phyloP scores from a whole-genome alignment of 1,140 invertebrate genomes.

The Proales similis region DNA sequence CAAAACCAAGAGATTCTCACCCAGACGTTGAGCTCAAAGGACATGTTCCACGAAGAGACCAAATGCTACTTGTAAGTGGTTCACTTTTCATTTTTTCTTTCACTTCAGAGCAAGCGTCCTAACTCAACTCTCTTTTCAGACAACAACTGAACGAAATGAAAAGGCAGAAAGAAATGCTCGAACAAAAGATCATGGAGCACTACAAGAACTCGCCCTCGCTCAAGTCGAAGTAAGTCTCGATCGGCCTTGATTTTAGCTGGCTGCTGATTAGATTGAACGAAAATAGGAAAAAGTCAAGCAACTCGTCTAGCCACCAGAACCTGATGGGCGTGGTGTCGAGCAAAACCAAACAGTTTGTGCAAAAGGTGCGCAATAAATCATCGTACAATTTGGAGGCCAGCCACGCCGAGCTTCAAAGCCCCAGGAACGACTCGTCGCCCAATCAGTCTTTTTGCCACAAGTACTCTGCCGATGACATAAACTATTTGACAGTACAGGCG shows the following conservation, averaged over 20 bases:
- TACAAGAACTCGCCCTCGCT: slow-evolving; percentile 21
- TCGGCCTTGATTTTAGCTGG: too few relatives aligned
- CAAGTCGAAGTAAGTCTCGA: too few relatives aligned
- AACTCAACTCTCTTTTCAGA: neutral
- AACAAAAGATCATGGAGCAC: slow-evolving; percentile 38
- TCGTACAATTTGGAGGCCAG: too few relatives aligned
- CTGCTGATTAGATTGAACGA: too few relatives aligned
- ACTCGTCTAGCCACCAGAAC: neutral
- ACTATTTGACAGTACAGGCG: slow-evolving; percentile 19
- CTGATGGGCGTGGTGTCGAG: slow-evolving; percentile 14
- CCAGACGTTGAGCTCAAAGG: slow-evolving; percentile 22
- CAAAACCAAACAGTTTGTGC: slow-evolving; percentile 34
- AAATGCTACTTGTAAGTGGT: slow-evolving; percentile 21
- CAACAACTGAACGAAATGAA: slow-evolving; percentile 28
- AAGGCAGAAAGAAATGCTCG: slow-evolving; percentile 36
- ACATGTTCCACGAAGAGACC: slow-evolving; percentile 34
- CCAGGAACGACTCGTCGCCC: neutral
- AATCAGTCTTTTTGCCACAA: slow-evolving; percentile 25
- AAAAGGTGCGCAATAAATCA: slow-evolving; percentile 37
- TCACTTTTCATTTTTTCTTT: too few relatives aligned
- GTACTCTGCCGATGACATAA: slow-evolving; percentile 36
- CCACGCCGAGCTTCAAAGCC: neutral
- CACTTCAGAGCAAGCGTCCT: neutral
- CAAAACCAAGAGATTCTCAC: slow-evolving; percentile 34
- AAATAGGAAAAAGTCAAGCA: slow-evolving; percentile 15